Percentiles rank a stretch among this genome's conserved stretches.
Conservation (phyloP, 2,113 vertebrate genomes). For the Ancistrus triradiatus region DNA sequence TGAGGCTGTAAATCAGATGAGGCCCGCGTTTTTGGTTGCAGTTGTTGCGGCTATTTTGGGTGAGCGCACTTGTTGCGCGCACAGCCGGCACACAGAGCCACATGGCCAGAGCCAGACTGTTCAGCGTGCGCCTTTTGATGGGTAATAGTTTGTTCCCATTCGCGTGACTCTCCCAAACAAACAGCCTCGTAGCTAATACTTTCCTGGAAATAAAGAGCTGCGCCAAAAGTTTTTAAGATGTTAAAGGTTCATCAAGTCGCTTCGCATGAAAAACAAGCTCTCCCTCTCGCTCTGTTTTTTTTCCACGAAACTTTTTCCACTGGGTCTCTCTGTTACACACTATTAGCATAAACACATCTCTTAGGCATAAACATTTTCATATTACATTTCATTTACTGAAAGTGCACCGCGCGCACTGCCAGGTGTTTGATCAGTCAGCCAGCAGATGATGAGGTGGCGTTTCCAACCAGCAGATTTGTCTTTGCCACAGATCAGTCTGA, state of each 20-base stretch:
- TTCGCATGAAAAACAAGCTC: slow-evolving; percentile 2
- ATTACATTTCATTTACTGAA: slow-evolving; percentile 35
- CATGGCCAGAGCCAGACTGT: not conserved
- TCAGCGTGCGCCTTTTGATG: not conserved
- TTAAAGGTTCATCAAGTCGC: not conserved
- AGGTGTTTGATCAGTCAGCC: slow-evolving; percentile 18
- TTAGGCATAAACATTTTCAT: slow-evolving; percentile 36
- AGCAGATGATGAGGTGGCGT: slow-evolving; percentile 7
- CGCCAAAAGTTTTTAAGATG: not conserved
- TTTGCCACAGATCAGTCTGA: slow-evolving; percentile 1
- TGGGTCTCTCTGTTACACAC: slow-evolving; percentile 22
- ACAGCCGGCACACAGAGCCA: not conserved
- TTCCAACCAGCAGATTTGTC: slow-evolving; percentile 8
- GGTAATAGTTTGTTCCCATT: not conserved
- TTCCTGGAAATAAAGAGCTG: not conserved
- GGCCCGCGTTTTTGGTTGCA: too few relatives aligned
- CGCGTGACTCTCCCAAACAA: not conserved
- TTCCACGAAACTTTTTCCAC: slow-evolving; percentile 46
- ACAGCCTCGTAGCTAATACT: not conserved
- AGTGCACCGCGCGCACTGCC: slow-evolving; percentile 2
- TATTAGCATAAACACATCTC: slow-evolving; percentile 39
- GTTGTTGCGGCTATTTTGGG: not conserved
- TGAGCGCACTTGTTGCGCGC: slow-evolving; percentile 1
- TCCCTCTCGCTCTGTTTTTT: too few relatives aligned
- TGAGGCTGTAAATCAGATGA: not conserved